These are phyloP conservation scores for Pogonomyrmex californicus DNA, from an alignment of 1,140 invertebrate species.

Conservation along the genomic window DNA sequence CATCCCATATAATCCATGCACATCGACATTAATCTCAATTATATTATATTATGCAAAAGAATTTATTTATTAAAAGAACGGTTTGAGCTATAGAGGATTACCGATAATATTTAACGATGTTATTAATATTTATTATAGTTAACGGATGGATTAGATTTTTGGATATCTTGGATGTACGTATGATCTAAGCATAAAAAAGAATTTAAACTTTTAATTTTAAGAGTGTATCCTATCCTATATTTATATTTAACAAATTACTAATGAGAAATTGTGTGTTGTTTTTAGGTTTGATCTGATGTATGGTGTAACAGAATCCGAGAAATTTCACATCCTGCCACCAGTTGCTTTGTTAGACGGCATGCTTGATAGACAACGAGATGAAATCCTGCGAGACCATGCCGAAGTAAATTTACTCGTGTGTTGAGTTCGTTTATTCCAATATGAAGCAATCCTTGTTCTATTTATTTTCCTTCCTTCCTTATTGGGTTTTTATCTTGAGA, in stretches of 20 bases:
- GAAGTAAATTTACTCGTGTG: conserved; percentile 82
- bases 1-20: no score
- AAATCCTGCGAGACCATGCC: conserved; percentile 92
- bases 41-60: neutral
- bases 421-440: neutral
- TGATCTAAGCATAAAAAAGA: neutral
- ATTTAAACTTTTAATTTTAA: no score
- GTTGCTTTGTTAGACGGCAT: conserved; percentile 93
- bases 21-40: neutral
- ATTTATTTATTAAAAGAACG: neutral
- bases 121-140: conserved; percentile 7
- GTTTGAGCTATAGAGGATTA: neutral
- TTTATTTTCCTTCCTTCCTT: conserved; percentile 3
- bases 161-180: neutral
- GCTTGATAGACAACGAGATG: conserved; percentile 92
- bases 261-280: neutral
- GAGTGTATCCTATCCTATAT: neutral
- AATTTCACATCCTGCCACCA: conserved; percentile 93
- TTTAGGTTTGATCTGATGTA: conserved; percentile 94
- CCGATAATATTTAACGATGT: neutral
- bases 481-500: conserved; percentile 1
- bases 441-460: conserved; percentile 29
- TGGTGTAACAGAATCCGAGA: conserved; percentile 95
- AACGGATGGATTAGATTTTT: neutral
- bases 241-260: conserved; percentile 17